phyloP scores from a whole-genome alignment of 2,888 invertebrate species.

The Disparrhopalites patrizii region DNA sequence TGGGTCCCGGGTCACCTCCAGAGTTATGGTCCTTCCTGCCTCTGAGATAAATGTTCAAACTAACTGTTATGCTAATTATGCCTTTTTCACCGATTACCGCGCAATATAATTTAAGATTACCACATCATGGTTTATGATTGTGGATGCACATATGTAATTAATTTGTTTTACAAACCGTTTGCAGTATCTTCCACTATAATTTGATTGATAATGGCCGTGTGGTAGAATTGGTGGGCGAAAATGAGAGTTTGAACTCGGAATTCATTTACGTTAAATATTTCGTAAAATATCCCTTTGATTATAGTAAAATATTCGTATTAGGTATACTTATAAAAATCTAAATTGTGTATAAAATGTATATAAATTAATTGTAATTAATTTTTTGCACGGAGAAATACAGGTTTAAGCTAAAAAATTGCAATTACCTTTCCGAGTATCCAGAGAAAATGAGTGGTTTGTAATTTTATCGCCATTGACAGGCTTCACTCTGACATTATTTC shows the following conservation, averaged over 20 bases:
- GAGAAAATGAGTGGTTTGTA: conserved; percentile 31
- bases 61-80: too few relatives aligned
- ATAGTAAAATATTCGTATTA: too few relatives aligned
- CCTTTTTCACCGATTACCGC: too few relatives aligned
- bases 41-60: too few relatives aligned
- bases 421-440: conserved; percentile 41
- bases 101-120: too few relatives aligned
- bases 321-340: too few relatives aligned
- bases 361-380: too few relatives aligned
- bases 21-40: background rate
- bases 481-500: conserved; percentile 42
- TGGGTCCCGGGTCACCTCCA: conserved; percentile 8
- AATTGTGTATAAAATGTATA: too few relatives aligned
- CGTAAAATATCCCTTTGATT: conserved; percentile 43
- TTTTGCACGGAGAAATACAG: background rate
- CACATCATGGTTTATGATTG: too few relatives aligned
- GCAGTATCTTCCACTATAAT: conserved; percentile 33
- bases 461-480: too few relatives aligned
- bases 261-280: conserved; percentile 26
- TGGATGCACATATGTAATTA: too few relatives aligned
- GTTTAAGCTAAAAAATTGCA: too few relatives aligned
- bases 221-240: conserved; percentile 46
- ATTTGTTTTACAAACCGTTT: background rate
- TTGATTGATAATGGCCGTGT: conserved; percentile 42
- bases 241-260: conserved; percentile 38